Conservation (phyloP, 1,140 invertebrate species). For the Tribolium castaneum region DNA sequence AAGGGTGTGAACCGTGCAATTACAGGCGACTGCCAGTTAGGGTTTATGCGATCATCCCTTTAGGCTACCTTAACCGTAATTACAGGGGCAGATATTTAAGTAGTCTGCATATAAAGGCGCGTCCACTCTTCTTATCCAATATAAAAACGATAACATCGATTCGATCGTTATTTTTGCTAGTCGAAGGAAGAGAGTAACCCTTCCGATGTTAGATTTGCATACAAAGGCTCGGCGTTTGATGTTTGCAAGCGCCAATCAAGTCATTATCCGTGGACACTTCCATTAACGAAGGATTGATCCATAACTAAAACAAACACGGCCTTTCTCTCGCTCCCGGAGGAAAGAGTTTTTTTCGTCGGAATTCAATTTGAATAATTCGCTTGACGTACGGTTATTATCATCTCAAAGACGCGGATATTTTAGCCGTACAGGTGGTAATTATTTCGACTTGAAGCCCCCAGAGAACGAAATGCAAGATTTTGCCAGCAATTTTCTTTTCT, state of each 20-base stretch:
- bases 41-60: constrained; percentile 46
- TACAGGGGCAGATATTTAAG: constrained; percentile 46
- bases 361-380: constrained; percentile 10
- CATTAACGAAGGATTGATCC: constrained; percentile 26
- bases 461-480: too few relatives aligned
- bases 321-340: neutral
- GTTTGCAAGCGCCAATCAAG: constrained; percentile 28
- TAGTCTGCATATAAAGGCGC: constrained; percentile 34
- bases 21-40: constrained; percentile 43
- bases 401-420: neutral
- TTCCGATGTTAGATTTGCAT: constrained; percentile 6
- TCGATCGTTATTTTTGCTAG: neutral
- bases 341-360: neutral
- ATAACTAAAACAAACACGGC: constrained; percentile 30
- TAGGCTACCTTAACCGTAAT: constrained; percentile 44
- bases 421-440: neutral
- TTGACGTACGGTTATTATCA: neutral
- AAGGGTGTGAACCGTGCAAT: constrained; percentile 50
- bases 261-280: constrained; percentile 39
- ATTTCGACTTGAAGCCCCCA: neutral
- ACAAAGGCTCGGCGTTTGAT: neutral
- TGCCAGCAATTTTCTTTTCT: constrained; percentile 27
- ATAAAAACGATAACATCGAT: constrained; percentile 28
- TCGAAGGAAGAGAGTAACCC: neutral
- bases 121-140: constrained; percentile 20